Base-by-base conservation (phyloP, 2,113 vertebrate genomes). In the Nothocercus nigrocapillus region DNA sequence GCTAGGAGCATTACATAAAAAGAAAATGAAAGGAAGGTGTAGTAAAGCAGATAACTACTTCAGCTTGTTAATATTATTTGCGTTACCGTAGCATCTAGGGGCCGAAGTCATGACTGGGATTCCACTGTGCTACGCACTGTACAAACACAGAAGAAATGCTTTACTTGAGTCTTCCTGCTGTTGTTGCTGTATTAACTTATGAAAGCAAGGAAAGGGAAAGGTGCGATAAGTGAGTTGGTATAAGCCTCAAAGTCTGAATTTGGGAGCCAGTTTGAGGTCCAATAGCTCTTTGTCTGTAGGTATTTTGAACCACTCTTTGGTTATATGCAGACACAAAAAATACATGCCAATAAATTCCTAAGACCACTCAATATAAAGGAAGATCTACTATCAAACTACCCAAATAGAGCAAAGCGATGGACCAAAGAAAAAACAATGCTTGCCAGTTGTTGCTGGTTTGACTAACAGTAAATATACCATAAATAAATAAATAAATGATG, bases 131-230 rank as follows among this genome's bases (percentile, higher is more conserved):
- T 97, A 97, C 92, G 90, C 95, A 32, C 92, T 96, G 93, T 62
- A 96, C 90, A 96, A 94, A 96, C 92, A 97, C 82, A 96, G 93
- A 97, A 93, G 62, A 96, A 66, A 90, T 32, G 17, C 90, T 89
- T 94, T 64, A 92, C 82, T 91, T 18, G 32, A 42, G 56, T 58
- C 36, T 42, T 78, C 56, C 63, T 34, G 73, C 56, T 53, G 69
- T 9, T 47, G 49, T 56, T 11, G 17, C 21, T 24, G 10, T 38
- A 72, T 21, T 42, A 3, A 5, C 42, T 94, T 14, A 56, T 0
- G 17, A 32, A 68, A 75, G 38, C 2, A 0, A 51, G 18, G 59
- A 54, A 80, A 25, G n/a, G 15, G 80, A 20, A 28, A 63, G 47
- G 34, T 59, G 42, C 7, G 45, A 3, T 6, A 54, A 63, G 53